phyloP scores from a whole-genome alignment of 2,888 invertebrate genomes.

The Taenaris catops region DNA sequence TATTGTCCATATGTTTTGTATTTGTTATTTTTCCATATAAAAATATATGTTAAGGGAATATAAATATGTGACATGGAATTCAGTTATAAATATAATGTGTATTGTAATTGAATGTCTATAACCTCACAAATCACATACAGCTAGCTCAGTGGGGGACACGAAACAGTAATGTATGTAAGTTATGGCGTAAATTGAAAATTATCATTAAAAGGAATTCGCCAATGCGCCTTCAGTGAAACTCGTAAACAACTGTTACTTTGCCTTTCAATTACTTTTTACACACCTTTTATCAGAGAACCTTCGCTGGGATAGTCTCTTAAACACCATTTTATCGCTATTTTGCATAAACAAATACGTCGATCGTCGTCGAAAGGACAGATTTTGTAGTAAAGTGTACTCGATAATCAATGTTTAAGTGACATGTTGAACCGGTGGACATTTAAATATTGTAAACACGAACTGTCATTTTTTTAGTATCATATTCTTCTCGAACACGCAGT shows the following conservation, averaged over 20 bases:
- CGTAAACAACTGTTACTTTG: conserved; percentile 37
- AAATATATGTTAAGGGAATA: no score
- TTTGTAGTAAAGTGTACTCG: background rate
- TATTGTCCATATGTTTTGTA: no score
- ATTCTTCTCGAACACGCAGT: no score
- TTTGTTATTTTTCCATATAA: no score
- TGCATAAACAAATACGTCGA: conserved; percentile 14
- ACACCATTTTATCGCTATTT: conserved; percentile 10
- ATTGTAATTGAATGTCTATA: background rate
- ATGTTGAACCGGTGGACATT: conserved; percentile 4
- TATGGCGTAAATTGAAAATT: conserved; percentile 16
- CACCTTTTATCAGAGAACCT: conserved; percentile 26
- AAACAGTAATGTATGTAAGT: conserved; percentile 15
- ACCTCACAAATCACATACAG: conserved; percentile 8
- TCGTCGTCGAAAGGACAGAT: no score
- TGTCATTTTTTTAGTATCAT: no score
- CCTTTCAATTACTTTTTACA: conserved; percentile 41
- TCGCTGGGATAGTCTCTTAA: conserved; percentile 7
- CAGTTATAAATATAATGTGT: no score
- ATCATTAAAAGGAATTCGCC: conserved; percentile 17
- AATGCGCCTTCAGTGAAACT: conserved; percentile 16
- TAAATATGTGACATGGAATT: no score
- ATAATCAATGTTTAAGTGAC: conserved; percentile 1
- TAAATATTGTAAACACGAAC: conserved; percentile 3
- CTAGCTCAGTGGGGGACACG: conserved; percentile 8